Evolutionary conservation across 1,140 invertebrate genomes (phyloP), one percentile per base, ranked within the genome.

Genomic region (Pseudobourletiella spinata): DNA sequence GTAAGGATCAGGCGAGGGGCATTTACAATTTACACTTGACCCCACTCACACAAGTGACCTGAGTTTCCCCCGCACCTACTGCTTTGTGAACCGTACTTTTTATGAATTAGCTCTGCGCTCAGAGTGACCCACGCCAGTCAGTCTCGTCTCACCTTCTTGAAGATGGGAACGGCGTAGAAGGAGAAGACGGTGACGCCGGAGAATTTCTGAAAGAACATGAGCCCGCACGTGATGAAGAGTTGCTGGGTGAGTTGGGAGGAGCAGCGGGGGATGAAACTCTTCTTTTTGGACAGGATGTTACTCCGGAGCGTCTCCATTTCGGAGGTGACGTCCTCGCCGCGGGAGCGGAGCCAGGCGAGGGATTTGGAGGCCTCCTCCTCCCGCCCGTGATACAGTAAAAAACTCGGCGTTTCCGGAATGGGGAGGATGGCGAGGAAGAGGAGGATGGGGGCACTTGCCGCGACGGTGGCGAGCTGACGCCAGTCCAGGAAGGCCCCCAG

Each of bases 181-280:
- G 83, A 87, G 74, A 90, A 89, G 16, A 87, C 83, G 67, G 88
- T 86, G 15, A 86, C 86, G 14, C 87, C 88, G 56, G 86, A 87
- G 70, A 90, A 89, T 57, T 86, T 78, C 70, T 88, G 87, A 74
- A 91, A 89, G 74, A 89, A 85, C 86, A 90, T 89, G 46, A 89
- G 75, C 0, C 86, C 86, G 73, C 87, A 89, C 1, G 86, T 88
- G 55, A 88, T 88, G 51, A 87, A 76, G 11, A 87, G 83, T 4
- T 87, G 87, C 64, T 83, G 80, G n/a, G 18, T 35, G 46, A 69
- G 59, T 29, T 67, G 68, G 60, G 52, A 67, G 57, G 64, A 61
- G 61, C 63, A 65, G 51, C 50, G 50, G 14, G 20, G 81, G 80
- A 50, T 79, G 73, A 57, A 82, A 64, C 61, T 64, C 56, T 55